phyloP scores from a whole-genome alignment of 1,140 invertebrate genomes.

The Nephila pilipes region DNA sequence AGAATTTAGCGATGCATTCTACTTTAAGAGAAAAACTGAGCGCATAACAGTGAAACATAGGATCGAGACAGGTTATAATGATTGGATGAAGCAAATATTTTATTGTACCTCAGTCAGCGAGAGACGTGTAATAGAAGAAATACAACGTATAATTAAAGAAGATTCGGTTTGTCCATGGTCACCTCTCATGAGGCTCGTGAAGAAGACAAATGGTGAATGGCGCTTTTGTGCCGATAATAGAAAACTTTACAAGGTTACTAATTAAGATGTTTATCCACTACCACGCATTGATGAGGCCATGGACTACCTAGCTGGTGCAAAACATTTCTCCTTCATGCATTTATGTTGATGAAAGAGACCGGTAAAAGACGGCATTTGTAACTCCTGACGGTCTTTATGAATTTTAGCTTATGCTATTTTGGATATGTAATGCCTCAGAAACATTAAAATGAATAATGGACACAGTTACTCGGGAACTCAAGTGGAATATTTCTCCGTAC shows the following conservation, averaged over 20 bases:
- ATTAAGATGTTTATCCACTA: too few species aligned
- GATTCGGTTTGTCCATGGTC: too few species aligned
- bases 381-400: slow-evolving; percentile 81
- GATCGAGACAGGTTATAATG: neutral
- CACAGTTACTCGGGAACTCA: slow-evolving; percentile 79
- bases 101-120: neutral
- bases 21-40: neutral
- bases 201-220: slow-evolving; percentile 81
- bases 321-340: slow-evolving; percentile 82
- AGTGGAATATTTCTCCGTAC: slow-evolving; percentile 77
- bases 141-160: slow-evolving; percentile 64
- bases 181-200: slow-evolving; percentile 81
- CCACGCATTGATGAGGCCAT: too few species aligned
- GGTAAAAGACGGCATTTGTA: slow-evolving; percentile 82
- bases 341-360: slow-evolving; percentile 81
- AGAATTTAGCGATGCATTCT: too few species aligned
- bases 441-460: slow-evolving; percentile 81
- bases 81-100: neutral
- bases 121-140: neutral
- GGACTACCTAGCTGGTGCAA: too few species aligned
- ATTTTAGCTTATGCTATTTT: slow-evolving; percentile 81
- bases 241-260: slow-evolving; percentile 82
- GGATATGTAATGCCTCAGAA: slow-evolving; percentile 81
- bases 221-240: neutral
- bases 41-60: neutral